Percentiles rank a stretch among this genome's conserved stretches.
Evolutionary conservation across 2,797 vertebrate genomes (phyloP).

Genomic region (Nannoperca obscura): DNA sequence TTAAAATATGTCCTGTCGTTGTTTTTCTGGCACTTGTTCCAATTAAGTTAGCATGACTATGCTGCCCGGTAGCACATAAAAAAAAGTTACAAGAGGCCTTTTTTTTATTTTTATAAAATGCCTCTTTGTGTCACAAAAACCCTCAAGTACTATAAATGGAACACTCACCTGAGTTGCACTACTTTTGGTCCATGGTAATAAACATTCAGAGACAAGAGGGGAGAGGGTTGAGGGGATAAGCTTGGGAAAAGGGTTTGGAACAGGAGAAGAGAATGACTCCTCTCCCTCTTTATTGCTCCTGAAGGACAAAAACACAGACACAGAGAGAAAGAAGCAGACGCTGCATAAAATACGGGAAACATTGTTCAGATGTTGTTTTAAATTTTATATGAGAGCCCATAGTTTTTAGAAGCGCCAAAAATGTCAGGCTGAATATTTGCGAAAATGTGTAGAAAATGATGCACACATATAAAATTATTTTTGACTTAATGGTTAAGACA

Average conservation of each 20-base stretch:
- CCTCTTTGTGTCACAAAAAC: constrained; percentile 21
- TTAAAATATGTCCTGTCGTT: constrained; percentile 32
- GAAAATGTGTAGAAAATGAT: not conserved
- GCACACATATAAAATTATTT: not conserved
- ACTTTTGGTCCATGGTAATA: constrained; percentile 92
- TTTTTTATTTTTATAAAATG: constrained; percentile 10
- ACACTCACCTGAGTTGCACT: constrained; percentile 89
- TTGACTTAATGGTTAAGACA: not conserved
- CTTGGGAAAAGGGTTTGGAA: constrained; percentile 92
- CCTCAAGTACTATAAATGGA: constrained; percentile 8
- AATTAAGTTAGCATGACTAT: constrained; percentile 22
- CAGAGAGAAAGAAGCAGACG: constrained; percentile 10
- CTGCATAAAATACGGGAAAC: not conserved
- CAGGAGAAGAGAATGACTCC: constrained; percentile 83
- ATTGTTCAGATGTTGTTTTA: not conserved
- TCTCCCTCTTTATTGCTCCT: constrained; percentile 83
- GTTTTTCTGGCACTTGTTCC: constrained; percentile 35
- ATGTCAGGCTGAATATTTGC: not conserved
- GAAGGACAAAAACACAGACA: constrained; percentile 38
- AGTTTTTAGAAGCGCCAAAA: not conserved
- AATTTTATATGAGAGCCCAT: not conserved
- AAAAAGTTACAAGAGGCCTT: constrained; percentile 31
- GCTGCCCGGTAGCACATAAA: constrained; percentile 10
- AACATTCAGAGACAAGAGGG: constrained; percentile 88
- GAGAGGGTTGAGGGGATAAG: constrained; percentile 86